Evolutionary conservation across 2,113 vertebrate genomes (phyloP).

Genomic region (Mesembrinibis cayennensis): DNA sequence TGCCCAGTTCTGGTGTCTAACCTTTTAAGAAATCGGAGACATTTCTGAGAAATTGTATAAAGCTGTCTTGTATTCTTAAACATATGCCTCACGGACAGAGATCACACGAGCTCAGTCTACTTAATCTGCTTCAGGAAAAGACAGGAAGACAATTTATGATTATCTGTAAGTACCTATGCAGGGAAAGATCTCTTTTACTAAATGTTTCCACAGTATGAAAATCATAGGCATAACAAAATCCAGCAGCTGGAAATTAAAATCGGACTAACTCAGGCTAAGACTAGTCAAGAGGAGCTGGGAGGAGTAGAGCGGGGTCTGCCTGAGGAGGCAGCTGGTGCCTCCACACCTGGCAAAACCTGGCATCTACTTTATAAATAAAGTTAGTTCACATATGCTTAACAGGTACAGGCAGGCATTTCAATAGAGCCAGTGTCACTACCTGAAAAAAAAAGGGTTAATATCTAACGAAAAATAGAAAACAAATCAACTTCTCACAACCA

Average conservation of each 20-base stretch:
- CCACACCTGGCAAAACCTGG: not conserved
- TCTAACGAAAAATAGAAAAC: not conserved
- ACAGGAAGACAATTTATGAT: not conserved
- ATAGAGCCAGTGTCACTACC: not conserved
- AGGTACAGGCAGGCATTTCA: not conserved
- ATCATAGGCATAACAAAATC: not conserved
- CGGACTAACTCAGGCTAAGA: not conserved
- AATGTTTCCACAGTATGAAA: not conserved
- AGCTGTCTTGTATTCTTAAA: not conserved
- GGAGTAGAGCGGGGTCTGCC: not conserved
- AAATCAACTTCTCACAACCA: not conserved
- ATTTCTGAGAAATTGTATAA: not conserved
- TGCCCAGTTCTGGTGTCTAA: not conserved
- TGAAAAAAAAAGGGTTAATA: not conserved
- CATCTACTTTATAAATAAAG: not conserved
- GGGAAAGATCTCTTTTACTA: not conserved
- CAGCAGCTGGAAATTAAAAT: not conserved
- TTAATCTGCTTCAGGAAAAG: not conserved
- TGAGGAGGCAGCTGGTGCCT: not conserved
- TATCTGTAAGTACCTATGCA: not conserved
- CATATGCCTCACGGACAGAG: not conserved
- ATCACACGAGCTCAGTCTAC: not conserved
- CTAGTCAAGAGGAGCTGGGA: not conserved
- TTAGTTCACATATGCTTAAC: not conserved
- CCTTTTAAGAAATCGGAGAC: not conserved